Evolutionary conservation across 2,113 vertebrate species (phyloP).

Genomic region (Sebastes schlegelii): DNA sequence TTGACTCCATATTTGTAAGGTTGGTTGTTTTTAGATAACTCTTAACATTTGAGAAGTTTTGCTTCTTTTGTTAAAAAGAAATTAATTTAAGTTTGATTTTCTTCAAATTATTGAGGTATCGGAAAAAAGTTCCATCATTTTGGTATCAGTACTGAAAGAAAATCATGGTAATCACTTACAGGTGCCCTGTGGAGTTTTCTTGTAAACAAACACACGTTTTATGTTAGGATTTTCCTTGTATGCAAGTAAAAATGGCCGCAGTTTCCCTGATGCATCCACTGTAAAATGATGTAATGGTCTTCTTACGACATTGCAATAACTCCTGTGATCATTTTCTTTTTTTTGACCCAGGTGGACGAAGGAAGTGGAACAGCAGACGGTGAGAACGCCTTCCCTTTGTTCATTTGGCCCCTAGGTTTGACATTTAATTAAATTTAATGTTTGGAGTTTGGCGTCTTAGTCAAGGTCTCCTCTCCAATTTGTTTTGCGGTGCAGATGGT

Average conservation of each 20-base stretch:
- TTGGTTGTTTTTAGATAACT: too few species aligned
- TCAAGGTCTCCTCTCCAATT: neutral
- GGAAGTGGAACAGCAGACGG: constrained; percentile 88
- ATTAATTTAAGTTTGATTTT: too few species aligned
- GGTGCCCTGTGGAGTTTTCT: neutral
- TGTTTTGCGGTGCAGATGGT: constrained; percentile 82
- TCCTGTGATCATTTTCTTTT: neutral
- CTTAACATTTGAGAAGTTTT: too few species aligned
- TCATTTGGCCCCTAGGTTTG: neutral
- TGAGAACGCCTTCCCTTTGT: constrained; percentile 75
- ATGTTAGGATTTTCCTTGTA: neutral
- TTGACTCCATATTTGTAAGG: too few species aligned
- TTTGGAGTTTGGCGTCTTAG: neutral
- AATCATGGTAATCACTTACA: neutral
- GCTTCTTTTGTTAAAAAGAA: too few species aligned
- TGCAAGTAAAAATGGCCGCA: neutral
- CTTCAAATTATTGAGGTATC: too few species aligned
- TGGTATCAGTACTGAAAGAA: too few species aligned
- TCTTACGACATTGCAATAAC: neutral
- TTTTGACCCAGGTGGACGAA: constrained; percentile 87
- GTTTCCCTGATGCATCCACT: neutral
- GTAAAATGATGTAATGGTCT: neutral
- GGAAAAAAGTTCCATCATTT: too few species aligned
- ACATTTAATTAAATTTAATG: constrained; percentile 9
- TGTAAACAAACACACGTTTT: neutral